Evolutionary conservation across 2,888 invertebrate genomes (phyloP).

Genomic region (Drosophila basisetae): DNA sequence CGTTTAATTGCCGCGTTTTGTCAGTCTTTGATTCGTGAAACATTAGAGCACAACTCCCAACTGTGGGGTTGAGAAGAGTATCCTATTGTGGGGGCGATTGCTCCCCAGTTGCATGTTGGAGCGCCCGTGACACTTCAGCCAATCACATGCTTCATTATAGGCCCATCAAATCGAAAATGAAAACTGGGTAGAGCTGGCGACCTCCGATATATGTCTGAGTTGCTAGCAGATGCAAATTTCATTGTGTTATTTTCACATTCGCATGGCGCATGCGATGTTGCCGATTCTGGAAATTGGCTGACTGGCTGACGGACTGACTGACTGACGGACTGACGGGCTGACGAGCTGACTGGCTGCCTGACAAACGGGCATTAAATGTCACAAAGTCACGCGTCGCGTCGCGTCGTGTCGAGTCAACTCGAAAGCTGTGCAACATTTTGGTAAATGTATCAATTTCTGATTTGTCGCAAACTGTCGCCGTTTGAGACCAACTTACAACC

Average conservation of each 20-base stretch:
- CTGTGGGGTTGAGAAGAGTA: not conserved
- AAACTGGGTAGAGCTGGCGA: not conserved
- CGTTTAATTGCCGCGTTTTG: slow-evolving; percentile 43
- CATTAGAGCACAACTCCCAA: slow-evolving; percentile 21
- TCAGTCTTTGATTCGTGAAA: slow-evolving; percentile 31
- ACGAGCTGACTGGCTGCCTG: slow-evolving; percentile 39
- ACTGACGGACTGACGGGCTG: slow-evolving; percentile 22
- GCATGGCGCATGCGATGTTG: slow-evolving; percentile 52
- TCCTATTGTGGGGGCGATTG: not conserved
- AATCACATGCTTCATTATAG: slow-evolving; percentile 77
- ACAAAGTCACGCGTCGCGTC: slow-evolving; percentile 70
- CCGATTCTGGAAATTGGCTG: slow-evolving; percentile 31
- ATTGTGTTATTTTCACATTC: slow-evolving; percentile 75
- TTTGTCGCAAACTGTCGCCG: slow-evolving; percentile 58
- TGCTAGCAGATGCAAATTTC: slow-evolving; percentile 62
- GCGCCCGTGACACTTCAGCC: slow-evolving; percentile 68
- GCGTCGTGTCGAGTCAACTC: slow-evolving; percentile 52
- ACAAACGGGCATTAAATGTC: slow-evolving; percentile 77
- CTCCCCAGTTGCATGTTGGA: slow-evolving; percentile 25
- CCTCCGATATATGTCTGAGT: slow-evolving; percentile 10
- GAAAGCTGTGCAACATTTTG: slow-evolving; percentile 59
- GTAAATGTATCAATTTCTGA: slow-evolving; percentile 77
- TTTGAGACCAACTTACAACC: slow-evolving; percentile 23
- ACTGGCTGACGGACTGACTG: slow-evolving; percentile 10
- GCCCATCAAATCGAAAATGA: slow-evolving; percentile 54